Base-by-base conservation (phyloP, 2,888 invertebrate species). In the Blera fallax region DNA sequence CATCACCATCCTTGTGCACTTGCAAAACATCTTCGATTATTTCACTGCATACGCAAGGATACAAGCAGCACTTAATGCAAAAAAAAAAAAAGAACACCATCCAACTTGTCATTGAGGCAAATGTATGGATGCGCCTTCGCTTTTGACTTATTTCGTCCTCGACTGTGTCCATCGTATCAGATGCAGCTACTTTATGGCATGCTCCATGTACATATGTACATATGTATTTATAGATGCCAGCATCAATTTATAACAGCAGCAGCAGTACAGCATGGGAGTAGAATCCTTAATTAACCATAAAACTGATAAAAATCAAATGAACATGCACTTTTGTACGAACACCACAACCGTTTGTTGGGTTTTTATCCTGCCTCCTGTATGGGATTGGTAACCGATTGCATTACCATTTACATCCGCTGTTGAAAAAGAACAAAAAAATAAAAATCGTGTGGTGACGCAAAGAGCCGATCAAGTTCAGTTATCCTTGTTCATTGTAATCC, bases 231-330 rank as follows among this genome's bases (percentile, higher is more conserved):
- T 48, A 14, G 27, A 14, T 52, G 56, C 65, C 58, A 65, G 50
- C 65, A 72, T 78, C 60, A 60, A 54, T 73, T 72, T 52, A 72
- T 67, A 83, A 78, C 72, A 37, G 45, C 18, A 16, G 7, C 43
- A 40, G n/a, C 27, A 11, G 32, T 11, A 10, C 11, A 27, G 40
- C 16, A 27, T n/a, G n/a, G 18, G 27, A 37, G 62, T 24, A 27
- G 74, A 67, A 56, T 74, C 52, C 73, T 79, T 79, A 84, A 79
- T 84, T 74, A 84, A 69, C 62, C 62, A 62, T 73, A 79, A 79
- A 74, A 79, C 62, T 79, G 79, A 84, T 74, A 69, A 79, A 74
- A 79, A 84, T 84, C 79, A 79, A 79, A 79, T 79, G 56, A 69
- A 67, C 45, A 18, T 72, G 45, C 24, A 54, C 37, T 50, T n/a